phyloP scores from a whole-genome alignment of 2,888 invertebrate species.

The Watsonalla cultraria region DNA sequence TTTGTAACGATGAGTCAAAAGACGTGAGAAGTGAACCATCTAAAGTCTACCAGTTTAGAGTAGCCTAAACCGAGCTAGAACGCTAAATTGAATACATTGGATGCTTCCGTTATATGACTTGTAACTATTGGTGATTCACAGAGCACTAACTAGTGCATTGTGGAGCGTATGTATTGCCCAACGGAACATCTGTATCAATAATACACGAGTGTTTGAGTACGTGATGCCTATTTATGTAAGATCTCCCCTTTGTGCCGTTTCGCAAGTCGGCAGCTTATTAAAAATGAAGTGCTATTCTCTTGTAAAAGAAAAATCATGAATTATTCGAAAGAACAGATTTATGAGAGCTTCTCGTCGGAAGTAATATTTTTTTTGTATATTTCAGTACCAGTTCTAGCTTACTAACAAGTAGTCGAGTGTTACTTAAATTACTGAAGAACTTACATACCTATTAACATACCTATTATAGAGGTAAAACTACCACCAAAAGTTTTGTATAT shows the following conservation, averaged over 20 bases:
- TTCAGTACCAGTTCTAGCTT: too few species aligned
- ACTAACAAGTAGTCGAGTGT: too few species aligned
- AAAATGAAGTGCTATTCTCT: not conserved
- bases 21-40: not conserved
- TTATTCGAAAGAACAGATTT: not conserved
- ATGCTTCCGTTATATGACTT: not conserved
- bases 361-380: too few species aligned
- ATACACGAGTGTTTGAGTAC: conserved; percentile 3
- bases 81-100: conserved; percentile 1
- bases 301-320: not conserved
- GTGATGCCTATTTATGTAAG: conserved; percentile 1
- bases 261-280: not conserved
- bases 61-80: not conserved
- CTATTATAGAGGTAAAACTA: too few species aligned
- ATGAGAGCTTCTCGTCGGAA: too few species aligned
- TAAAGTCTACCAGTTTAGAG: not conserved
- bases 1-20: not conserved
- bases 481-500: too few species aligned
- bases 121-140: conserved; percentile 2
- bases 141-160: not conserved
- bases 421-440: too few species aligned
- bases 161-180: conserved; percentile 4
- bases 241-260: not conserved
- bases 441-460: too few species aligned
- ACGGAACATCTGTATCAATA: conserved; percentile 23